Evolutionary conservation across 2,888 invertebrate genomes (phyloP).

Genomic region (Amphiduros pacificus): DNA sequence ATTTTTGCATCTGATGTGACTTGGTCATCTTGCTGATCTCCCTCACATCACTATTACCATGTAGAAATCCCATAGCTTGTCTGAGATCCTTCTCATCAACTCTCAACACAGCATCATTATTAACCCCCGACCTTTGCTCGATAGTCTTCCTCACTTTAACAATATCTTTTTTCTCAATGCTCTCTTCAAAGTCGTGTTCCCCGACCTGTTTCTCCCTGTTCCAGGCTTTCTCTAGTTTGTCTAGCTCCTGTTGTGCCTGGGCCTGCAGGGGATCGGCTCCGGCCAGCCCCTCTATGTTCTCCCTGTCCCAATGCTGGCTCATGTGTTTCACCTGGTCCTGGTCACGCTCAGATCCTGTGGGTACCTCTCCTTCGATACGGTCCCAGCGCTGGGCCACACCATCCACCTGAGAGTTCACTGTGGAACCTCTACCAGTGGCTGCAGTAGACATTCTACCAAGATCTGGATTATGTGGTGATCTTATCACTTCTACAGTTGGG

Average conservation of each 20-base stretch:
- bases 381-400: constrained; percentile 11
- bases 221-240: neutral
- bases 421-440: no score
- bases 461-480: no score
- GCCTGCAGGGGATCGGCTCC: neutral
- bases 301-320: constrained; percentile 11
- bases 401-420: constrained; percentile 9
- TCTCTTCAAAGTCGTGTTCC: no score
- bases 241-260: neutral
- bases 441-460: no score
- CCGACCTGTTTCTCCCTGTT: neutral
- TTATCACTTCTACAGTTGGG: no score
- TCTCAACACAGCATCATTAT: constrained; percentile 3
- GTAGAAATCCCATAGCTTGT: constrained; percentile 9
- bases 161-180: neutral
- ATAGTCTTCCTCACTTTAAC: neutral
- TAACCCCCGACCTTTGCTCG: neutral
- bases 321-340: constrained; percentile 2
- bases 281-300: neutral
- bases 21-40: no score
- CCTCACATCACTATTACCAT: constrained; percentile 5
- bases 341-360: neutral
- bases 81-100: constrained; percentile 9
- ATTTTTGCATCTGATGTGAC: no score
- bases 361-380: neutral